Evolutionary conservation across 2,888 invertebrate genomes (phyloP).

Genomic region (Gymnosoma rotundatum): DNA sequence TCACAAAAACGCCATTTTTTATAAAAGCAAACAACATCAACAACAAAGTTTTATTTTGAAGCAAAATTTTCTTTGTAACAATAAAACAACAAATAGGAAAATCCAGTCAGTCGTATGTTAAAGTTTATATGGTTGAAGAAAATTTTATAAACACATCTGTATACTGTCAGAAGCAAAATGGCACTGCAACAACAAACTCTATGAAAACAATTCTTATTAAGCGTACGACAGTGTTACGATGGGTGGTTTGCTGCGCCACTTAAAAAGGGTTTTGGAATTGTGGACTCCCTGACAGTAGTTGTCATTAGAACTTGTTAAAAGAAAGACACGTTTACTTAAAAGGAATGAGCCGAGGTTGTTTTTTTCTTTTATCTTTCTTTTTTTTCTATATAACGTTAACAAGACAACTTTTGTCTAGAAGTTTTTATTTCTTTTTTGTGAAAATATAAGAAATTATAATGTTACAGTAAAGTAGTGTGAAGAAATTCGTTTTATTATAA

Average conservation of each 20-base stretch:
- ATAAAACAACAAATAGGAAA: conserved; percentile 31
- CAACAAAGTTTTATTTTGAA: conserved; percentile 56
- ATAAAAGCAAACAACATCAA: conserved; percentile 27
- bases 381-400: conserved; percentile 21
- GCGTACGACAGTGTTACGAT: conserved; percentile 33
- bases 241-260: conserved; percentile 3
- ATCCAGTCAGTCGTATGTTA: conserved; percentile 25
- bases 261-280: neutral
- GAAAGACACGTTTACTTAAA: conserved; percentile 57
- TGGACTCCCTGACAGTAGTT: conserved; percentile 28
- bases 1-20: conserved; percentile 51
- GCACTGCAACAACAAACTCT: neutral
- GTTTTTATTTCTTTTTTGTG: conserved; percentile 1
- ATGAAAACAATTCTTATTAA: conserved; percentile 5
- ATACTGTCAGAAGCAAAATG: conserved; percentile 1
- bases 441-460: neutral
- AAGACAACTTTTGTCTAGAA: conserved; percentile 56
- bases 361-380: conserved; percentile 2
- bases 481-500: neutral
- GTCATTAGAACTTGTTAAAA: conserved; percentile 52
- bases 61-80: conserved; percentile 39
- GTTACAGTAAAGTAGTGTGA: neutral
- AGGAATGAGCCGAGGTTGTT: conserved; percentile 32
- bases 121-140: conserved; percentile 46
- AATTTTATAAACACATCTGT: conserved; percentile 15